Evolutionary conservation across 2,113 vertebrate species (phyloP).

Genomic region (Gasterosteus nipponicus): DNA sequence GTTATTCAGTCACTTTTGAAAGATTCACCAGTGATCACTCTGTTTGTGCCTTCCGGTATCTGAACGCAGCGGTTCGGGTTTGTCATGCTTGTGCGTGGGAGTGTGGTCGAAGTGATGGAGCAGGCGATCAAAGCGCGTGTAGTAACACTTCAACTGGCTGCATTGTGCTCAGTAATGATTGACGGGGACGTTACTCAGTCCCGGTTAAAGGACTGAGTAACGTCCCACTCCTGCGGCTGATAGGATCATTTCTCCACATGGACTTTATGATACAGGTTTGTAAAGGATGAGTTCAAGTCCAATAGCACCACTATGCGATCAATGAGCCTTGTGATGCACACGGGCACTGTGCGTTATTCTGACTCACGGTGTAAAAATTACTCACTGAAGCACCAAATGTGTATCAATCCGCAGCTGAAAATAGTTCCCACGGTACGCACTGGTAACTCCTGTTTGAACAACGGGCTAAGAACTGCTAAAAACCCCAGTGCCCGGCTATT

Average conservation of each 20-base stretch:
- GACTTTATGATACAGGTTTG: neutral
- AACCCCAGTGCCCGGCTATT: neutral
- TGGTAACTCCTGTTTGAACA: neutral
- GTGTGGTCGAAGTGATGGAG: neutral
- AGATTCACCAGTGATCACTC: neutral
- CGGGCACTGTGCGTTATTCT: neutral
- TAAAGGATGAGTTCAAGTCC: neutral
- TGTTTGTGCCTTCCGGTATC: slow-evolving; percentile 27
- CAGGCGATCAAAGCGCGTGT: slow-evolving; percentile 30
- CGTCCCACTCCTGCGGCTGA: neutral
- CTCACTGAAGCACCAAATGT: neutral
- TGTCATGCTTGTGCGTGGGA: slow-evolving; percentile 16
- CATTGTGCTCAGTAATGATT: slow-evolving; percentile 69
- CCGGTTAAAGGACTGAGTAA: slow-evolving; percentile 43
- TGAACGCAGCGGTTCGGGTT: neutral
- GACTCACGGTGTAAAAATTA: neutral
- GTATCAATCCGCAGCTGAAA: neutral
- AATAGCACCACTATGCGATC: neutral
- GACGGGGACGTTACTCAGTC: slow-evolving; percentile 58
- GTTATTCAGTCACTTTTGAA: slow-evolving; percentile 68
- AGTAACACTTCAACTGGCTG: slow-evolving; percentile 16
- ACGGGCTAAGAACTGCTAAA: neutral
- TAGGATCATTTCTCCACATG: neutral
- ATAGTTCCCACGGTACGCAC: neutral
- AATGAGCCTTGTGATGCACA: neutral